phyloP scores from a whole-genome alignment of 2,888 invertebrate genomes.

The Deilephila elpenor region DNA sequence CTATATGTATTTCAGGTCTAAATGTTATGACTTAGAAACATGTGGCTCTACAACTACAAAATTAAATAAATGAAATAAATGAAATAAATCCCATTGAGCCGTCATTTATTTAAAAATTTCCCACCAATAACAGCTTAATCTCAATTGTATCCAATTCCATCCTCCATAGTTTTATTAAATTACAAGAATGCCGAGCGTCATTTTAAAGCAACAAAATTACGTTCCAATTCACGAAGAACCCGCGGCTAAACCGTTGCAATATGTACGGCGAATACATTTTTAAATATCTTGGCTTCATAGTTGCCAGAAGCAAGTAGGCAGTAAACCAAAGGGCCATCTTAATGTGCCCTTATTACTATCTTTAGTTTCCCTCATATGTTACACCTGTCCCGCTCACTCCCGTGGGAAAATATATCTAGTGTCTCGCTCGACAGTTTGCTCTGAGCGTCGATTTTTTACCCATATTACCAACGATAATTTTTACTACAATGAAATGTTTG shows the following conservation, averaged over 20 bases:
- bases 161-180: conserved; percentile 8
- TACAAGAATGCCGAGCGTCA: conserved; percentile 11
- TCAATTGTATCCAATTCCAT: conserved; percentile 5
- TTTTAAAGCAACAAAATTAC: conserved; percentile 22
- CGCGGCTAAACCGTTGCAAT: conserved; percentile 54
- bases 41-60: too few relatives aligned
- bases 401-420: neutral
- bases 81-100: too few relatives aligned
- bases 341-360: conserved; percentile 52
- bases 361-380: conserved; percentile 17
- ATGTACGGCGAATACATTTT: conserved; percentile 47
- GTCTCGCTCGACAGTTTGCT: neutral
- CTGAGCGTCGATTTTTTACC: conserved; percentile 9
- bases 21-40: too few relatives aligned
- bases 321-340: conserved; percentile 47
- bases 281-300: conserved; percentile 57
- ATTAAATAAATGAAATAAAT: too few relatives aligned
- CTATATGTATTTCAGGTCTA: too few relatives aligned
- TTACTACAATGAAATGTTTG: conserved; percentile 24
- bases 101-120: too few relatives aligned
- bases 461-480: conserved; percentile 7
- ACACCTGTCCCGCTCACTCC: neutral
- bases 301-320: conserved; percentile 58
- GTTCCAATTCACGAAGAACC: conserved; percentile 52
- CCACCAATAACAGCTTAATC: too few relatives aligned